phyloP scores from a whole-genome alignment of 1,140 invertebrate species.

The Drosophila mojavensis region DNA sequence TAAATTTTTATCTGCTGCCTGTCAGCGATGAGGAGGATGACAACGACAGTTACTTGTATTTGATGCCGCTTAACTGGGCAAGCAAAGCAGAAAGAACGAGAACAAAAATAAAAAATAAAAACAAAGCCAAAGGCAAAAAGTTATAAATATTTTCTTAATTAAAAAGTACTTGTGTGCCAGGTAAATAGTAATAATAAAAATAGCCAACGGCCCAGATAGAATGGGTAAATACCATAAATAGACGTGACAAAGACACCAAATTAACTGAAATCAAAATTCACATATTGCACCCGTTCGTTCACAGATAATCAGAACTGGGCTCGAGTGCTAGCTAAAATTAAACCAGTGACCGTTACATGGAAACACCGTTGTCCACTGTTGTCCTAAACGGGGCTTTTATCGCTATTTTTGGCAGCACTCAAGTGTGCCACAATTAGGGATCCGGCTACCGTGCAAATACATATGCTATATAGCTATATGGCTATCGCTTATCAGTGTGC shows the following conservation, averaged over 20 bases:
- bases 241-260: slow-evolving; percentile 62
- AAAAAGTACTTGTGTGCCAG: slow-evolving; percentile 34
- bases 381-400: slow-evolving; percentile 22
- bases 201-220: slow-evolving; percentile 9
- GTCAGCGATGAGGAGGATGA: slow-evolving; percentile 38
- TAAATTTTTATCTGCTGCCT: slow-evolving; percentile 57
- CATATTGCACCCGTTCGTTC: slow-evolving; percentile 7
- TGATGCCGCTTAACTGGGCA: slow-evolving; percentile 47
- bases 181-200: slow-evolving; percentile 42
- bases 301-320: slow-evolving; percentile 51
- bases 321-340: slow-evolving; percentile 64
- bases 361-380: slow-evolving; percentile 24
- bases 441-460: slow-evolving; percentile 27
- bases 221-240: slow-evolving; percentile 59
- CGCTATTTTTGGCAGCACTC: slow-evolving; percentile 34
- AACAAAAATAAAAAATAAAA: slow-evolving; percentile 22
- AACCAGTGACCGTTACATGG: slow-evolving; percentile 51
- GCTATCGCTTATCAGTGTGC: slow-evolving; percentile 41
- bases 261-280: slow-evolving; percentile 52
- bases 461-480: background rate
- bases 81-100: slow-evolving; percentile 43
- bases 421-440: slow-evolving; percentile 42
- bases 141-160: slow-evolving; percentile 58
- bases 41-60: slow-evolving; percentile 74
- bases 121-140: background rate